These are phyloP conservation scores for Astropecten irregularis DNA, from an alignment of 53 echinoderm and acorn worm genomes.

Conservation along the genomic window DNA sequence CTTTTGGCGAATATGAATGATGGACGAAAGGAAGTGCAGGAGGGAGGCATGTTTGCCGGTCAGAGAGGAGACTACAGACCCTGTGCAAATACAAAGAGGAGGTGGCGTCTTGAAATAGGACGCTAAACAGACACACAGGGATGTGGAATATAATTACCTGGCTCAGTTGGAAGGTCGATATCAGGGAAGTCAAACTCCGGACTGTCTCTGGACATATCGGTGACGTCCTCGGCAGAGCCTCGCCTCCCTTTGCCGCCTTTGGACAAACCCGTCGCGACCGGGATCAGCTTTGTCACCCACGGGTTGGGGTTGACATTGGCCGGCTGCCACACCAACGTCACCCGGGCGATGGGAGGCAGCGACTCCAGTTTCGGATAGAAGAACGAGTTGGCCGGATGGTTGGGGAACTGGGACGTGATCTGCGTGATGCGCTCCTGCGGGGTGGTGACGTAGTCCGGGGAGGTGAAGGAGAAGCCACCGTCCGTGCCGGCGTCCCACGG, in stretches of 20 bases:
- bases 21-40: too few species aligned
- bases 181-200: background rate
- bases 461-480: slow-evolving; percentile 86
- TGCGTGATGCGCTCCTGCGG: slow-evolving; percentile 58
- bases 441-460: slow-evolving; percentile 74
- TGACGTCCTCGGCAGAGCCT: background rate
- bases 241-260: background rate
- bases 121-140: too few species aligned
- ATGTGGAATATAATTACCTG: background rate
- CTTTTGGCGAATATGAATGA: too few species aligned
- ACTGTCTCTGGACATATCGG: background rate
- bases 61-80: too few species aligned
- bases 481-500: slow-evolving; percentile 88
- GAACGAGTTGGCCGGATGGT: slow-evolving; percentile 82
- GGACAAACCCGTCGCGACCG: background rate
- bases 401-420: slow-evolving; percentile 71
- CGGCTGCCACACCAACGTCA: slow-evolving; percentile 55
- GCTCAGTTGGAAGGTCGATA: slow-evolving; percentile 21
- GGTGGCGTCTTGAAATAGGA: too few species aligned
- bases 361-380: slow-evolving; percentile 67
- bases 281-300: slow-evolving; percentile 35
- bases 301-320: slow-evolving; percentile 28
- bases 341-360: slow-evolving; percentile 71
- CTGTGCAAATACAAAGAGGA: too few species aligned
- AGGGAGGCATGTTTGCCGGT: too few species aligned